Base-by-base conservation (phyloP, 1,140 invertebrate genomes). In the Octopus bimaculoides region DNA sequence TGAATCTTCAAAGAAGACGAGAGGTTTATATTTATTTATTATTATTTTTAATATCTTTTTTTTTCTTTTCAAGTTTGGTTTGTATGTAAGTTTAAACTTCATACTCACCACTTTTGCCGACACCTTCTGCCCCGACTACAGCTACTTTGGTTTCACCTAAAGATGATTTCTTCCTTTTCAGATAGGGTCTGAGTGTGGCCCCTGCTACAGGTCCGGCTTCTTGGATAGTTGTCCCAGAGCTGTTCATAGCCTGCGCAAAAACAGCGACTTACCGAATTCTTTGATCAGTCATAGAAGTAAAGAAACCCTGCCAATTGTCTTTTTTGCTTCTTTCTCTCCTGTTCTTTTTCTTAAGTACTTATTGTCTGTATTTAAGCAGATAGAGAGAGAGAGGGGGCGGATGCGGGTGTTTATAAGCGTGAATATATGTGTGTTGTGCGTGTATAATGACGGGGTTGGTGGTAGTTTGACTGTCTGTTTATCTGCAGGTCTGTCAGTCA, bases 91-190 rank as follows among this genome's bases (percentile, higher is more conserved):
- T 52, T 52, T 77, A 54, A 54, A 54, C 7, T 6, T 17, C 7
- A 41, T 17, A 82, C 87, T 83, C 80, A 88, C 87, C 86, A 79
- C 86, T 87, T 82, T 88, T 88, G 1, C 87, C 87, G 4, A 87
- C 86, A 4, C 87, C 86, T 26, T 85, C 82, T 54, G 83, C 83
- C 54, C 87, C 87, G 41, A 88, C 76, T n/a, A 88, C 84, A 7
- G 87, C 87, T 10, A 88, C 84, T 79, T 88, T 88, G 12, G 87
- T 88, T 54, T 88, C 87, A n/a, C 86, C 87, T 20, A 88, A 81
- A 4, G 87, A 87, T 0, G 87, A 88, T 77, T 88, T 88, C 79
- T 88, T 88, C 77, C 87, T 78, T 61, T 84, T 81, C 1, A 88
- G 82, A 76, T 88, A 88, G 0, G 87, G 86, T 41, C 84, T 84